A percentile compares a stretch with the other conserved stretches of the same genome.
phyloP scores from a whole-genome alignment of 2,113 vertebrate genomes.

The Fulica atra region DNA sequence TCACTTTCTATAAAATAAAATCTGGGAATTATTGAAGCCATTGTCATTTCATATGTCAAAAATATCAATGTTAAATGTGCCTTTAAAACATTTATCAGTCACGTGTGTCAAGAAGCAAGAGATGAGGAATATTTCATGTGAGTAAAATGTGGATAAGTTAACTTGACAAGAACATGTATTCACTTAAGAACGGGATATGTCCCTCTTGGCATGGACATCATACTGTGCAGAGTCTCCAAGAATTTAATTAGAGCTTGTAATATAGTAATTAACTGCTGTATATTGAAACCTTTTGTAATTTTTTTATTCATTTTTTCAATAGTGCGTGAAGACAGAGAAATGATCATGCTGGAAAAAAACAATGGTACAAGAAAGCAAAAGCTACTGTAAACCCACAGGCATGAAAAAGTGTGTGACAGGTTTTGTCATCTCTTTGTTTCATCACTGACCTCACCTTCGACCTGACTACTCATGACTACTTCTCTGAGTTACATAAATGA shows the following conservation, averaged over 20 bases:
- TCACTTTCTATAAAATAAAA: slow-evolving; percentile 49
- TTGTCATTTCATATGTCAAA: slow-evolving; percentile 53
- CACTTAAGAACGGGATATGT: slow-evolving; percentile 39
- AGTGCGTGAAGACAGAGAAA: background rate
- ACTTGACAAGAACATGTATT: slow-evolving; percentile 44
- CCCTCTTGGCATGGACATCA: slow-evolving; percentile 51
- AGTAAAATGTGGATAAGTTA: slow-evolving; percentile 37
- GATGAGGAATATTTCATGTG: slow-evolving; percentile 45
- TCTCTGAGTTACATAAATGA: background rate
- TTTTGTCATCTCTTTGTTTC: background rate
- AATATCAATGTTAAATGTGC: slow-evolving; percentile 31
- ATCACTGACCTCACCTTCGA: background rate
- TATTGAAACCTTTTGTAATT: slow-evolving; percentile 39
- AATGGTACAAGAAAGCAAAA: background rate
- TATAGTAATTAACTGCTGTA: slow-evolving; percentile 38
- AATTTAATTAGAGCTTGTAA: slow-evolving; percentile 58
- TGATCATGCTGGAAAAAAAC: background rate
- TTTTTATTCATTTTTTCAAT: background rate
- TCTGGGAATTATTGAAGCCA: slow-evolving; percentile 20
- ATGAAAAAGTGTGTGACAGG: background rate
- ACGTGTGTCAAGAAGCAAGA: slow-evolving; percentile 36
- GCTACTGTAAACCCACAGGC: background rate
- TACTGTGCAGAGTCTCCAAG: slow-evolving; percentile 38
- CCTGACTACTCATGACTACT: background rate
- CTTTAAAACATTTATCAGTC: slow-evolving; percentile 64